Evolutionary conservation across 1,140 invertebrate species (phyloP).

Genomic region (Idris sp.): DNA sequence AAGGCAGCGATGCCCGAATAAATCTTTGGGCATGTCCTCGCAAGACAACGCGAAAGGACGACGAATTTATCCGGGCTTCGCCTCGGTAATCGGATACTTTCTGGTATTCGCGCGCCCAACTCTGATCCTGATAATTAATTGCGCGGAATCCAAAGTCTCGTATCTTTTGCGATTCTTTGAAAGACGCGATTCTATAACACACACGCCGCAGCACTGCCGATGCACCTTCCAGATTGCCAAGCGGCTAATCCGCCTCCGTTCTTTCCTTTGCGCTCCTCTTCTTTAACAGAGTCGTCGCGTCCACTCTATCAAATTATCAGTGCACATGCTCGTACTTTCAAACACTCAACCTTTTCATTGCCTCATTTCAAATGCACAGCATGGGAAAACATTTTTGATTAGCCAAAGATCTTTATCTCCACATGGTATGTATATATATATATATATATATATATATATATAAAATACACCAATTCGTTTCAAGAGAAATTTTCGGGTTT

Average conservation of each 20-base stretch:
- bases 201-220: constrained; percentile 28
- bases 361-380: constrained; percentile 13
- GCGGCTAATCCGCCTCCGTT: constrained; percentile 33
- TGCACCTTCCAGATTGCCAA: constrained; percentile 52
- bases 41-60: constrained; percentile 61
- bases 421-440: too few species aligned
- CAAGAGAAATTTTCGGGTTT: too few species aligned
- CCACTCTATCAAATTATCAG: constrained; percentile 40
- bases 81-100: constrained; percentile 71
- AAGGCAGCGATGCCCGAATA: constrained; percentile 63
- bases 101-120: constrained; percentile 52
- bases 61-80: constrained; percentile 70
- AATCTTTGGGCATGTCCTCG: constrained; percentile 62
- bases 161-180: constrained; percentile 62
- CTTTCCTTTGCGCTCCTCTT: too few species aligned
- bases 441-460: too few species aligned
- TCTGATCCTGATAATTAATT: constrained; percentile 71
- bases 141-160: constrained; percentile 63
- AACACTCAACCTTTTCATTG: constrained; percentile 16
- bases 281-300: constrained; percentile 55
- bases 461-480: too few species aligned
- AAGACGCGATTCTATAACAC: constrained; percentile 56
- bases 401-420: too few species aligned
- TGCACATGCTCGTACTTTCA: constrained; percentile 11
- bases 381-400: constrained; percentile 3